A percentile compares a stretch with the other conserved stretches of the same genome.
These are phyloP conservation scores for Aphidius ervi DNA, from an alignment of 1,140 invertebrate genomes.

Conservation along the genomic window DNA sequence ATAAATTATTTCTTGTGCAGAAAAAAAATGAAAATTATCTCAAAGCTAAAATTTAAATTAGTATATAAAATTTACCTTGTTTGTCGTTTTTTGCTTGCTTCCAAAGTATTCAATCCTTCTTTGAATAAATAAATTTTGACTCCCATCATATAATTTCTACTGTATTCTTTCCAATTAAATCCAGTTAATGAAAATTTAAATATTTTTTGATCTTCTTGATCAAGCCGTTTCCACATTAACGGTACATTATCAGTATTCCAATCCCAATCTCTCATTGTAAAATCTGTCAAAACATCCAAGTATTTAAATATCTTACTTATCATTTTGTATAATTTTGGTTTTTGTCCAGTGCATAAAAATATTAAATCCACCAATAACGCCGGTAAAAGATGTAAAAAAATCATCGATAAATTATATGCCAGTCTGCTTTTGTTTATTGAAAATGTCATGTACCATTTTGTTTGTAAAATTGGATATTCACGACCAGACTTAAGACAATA, in stretches of 20 bases:
- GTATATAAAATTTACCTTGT: slow-evolving; percentile 50
- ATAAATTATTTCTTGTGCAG: too few relatives aligned
- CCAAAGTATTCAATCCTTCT: slow-evolving; percentile 64
- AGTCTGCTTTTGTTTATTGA: slow-evolving; percentile 52
- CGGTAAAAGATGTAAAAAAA: slow-evolving; percentile 62
- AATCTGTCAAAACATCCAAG: slow-evolving; percentile 65
- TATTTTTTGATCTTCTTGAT: slow-evolving; percentile 57
- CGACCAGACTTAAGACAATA: slow-evolving; percentile 51
- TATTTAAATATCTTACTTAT: slow-evolving; percentile 76
- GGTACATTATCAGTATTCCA: slow-evolving; percentile 65
- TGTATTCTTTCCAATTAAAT: slow-evolving; percentile 67
- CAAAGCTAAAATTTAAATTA: too few relatives aligned
- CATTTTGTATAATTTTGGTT: slow-evolving; percentile 64
- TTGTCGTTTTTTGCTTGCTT: slow-evolving; percentile 57
- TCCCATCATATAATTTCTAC: slow-evolving; percentile 63
- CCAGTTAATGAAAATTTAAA: slow-evolving; percentile 67
- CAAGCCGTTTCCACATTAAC: slow-evolving; percentile 56
- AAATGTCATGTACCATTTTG: slow-evolving; percentile 59
- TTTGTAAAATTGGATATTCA: slow-evolving; percentile 54
- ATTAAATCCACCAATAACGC: slow-evolving; percentile 59
- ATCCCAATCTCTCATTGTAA: slow-evolving; percentile 66
- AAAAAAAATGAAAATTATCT: too few relatives aligned
- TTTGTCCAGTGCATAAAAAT: slow-evolving; percentile 56
- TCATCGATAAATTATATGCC: slow-evolving; percentile 51
- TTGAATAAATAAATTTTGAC: slow-evolving; percentile 68